Conservation (phyloP, 2,113 vertebrate genomes). For the Colistium nudipinnis region DNA sequence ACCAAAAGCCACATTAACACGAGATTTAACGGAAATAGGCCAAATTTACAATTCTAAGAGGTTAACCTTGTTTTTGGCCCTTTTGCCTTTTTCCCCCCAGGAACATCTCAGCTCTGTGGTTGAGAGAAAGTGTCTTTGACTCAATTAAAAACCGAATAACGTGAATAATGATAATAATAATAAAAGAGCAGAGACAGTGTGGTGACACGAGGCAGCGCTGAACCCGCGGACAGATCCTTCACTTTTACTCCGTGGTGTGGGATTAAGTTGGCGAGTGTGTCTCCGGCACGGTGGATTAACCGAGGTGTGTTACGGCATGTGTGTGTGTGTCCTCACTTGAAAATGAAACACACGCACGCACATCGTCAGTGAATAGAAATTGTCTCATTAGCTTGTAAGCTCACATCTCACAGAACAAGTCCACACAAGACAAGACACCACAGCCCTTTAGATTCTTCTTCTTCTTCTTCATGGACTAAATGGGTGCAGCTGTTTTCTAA, state of each 20-base stretch:
- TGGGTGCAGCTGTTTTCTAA: slow-evolving; percentile 40
- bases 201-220: background rate
- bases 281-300: slow-evolving; percentile 35
- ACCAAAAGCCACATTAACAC: too few species aligned
- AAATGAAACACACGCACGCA: slow-evolving; percentile 6
- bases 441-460: background rate
- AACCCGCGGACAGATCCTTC: slow-evolving; percentile 31
- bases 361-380: slow-evolving; percentile 2
- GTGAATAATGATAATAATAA: too few species aligned
- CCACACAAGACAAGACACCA: slow-evolving; percentile 25
- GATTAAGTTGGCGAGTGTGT: slow-evolving; percentile 49
- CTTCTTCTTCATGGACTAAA: slow-evolving; percentile 10
- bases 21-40: too few species aligned
- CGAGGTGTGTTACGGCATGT: slow-evolving; percentile 18
- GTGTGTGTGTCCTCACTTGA: slow-evolving; percentile 42
- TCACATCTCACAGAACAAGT: slow-evolving; percentile 41
- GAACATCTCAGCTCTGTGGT: too few species aligned
- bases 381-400: slow-evolving; percentile 25
- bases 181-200: too few species aligned
- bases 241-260: slow-evolving; percentile 15
- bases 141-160: too few species aligned
- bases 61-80: too few species aligned
- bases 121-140: too few species aligned
- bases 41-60: too few species aligned
- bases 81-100: too few species aligned